Evolutionary conservation across 2,888 invertebrate genomes (phyloP), one percentile per base, ranked within the genome.

Genomic region (Girardia tigrina): DNA sequence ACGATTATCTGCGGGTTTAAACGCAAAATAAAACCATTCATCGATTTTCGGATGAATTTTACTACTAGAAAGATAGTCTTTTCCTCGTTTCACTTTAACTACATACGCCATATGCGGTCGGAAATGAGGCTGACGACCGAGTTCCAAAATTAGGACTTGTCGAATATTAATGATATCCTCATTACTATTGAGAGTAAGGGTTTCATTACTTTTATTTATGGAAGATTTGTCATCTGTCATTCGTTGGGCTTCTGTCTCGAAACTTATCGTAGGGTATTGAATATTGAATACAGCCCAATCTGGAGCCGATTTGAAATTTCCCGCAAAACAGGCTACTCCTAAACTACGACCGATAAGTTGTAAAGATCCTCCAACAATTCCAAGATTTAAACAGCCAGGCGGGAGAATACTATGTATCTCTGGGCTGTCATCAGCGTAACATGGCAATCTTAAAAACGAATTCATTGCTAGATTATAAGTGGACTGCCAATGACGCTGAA

Each of bases 251-350:
- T 75, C 75, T 6, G 75, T 75, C 26, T 75, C 75, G 20, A 75
- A 75, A 28, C 75, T 75, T n/a, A 69, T 70, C 6, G 75, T 75
- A 8, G 69, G 69, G 28, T 75, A 70, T 29, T 75, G 75, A 12
- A 75, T 70, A 72, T 69, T 72, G 74, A 75, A 75, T 6, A 75
- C 75, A 2, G 75, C 75, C 75, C 75, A 75, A 20, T 74, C 72
- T 4, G 72, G 29, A 1, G 75, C 75, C 1, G 75, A 74, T 29
- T 74, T 28, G 36, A 75, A 75, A n/a, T 26, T 75, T 2, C 75
- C 75, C 2, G 75, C 71, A 42, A 75, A 75, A 42, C 75, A 75
- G 12, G 75, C 75, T 12, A 75, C 26, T 28, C 29, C 73, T n/a
- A 75, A 16, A 8, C 27, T 6, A 6, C 71, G 20, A 26, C 75